phyloP scores from a whole-genome alignment of 2,888 invertebrate species.

The Lamellibrachia satsuma region DNA sequence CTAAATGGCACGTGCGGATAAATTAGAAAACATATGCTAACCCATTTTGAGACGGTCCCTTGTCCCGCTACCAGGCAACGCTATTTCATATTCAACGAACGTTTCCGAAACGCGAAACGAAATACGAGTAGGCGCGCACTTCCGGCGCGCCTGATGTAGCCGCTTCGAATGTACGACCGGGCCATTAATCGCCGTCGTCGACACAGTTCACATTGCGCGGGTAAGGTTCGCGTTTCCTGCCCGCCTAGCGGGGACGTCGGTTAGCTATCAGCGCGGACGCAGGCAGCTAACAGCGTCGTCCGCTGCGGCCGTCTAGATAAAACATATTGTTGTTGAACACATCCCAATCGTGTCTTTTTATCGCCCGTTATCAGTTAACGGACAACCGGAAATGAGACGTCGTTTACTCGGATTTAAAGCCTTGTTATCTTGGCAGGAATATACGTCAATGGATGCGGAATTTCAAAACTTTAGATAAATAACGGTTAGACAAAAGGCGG shows the following conservation, averaged over 20 bases:
- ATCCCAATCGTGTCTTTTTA: neutral
- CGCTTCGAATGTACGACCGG: neutral
- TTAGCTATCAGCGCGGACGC: neutral
- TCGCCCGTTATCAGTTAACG: conserved; percentile 17
- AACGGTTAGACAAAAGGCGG: too few relatives aligned
- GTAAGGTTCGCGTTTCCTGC: neutral
- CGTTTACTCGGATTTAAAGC: conserved; percentile 4
- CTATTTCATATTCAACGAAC: conserved; percentile 3
- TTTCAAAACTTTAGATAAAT: neutral
- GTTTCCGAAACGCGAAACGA: conserved; percentile 17
- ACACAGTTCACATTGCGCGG: neutral
- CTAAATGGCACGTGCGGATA: neutral
- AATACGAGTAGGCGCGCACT: conserved; percentile 13
- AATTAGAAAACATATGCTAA: neutral
- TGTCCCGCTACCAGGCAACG: neutral
- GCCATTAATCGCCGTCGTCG: conserved; percentile 7
- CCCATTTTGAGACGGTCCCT: neutral
- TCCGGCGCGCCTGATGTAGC: neutral
- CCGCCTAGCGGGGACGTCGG: neutral
- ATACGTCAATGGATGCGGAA: neutral
- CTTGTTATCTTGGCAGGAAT: neutral
- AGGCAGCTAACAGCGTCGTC: neutral
- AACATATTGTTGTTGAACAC: neutral
- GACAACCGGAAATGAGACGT: conserved; percentile 4
- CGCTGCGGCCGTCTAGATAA: neutral